Conservation (phyloP, 2,888 invertebrate species). For the Drosophila bunnanda region DNA sequence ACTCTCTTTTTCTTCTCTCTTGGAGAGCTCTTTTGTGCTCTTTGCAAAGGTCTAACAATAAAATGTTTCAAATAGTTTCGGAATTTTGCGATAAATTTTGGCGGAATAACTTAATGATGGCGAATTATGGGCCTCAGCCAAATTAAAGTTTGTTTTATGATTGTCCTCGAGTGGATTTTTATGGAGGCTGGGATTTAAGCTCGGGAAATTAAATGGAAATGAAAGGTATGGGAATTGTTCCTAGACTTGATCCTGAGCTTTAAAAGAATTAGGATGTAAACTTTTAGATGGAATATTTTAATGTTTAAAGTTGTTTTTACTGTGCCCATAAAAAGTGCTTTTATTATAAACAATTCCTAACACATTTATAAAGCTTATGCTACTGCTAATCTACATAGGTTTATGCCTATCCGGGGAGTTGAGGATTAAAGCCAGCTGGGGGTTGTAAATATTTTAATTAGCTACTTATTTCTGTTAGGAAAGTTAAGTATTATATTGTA, state of each 20-base stretch:
- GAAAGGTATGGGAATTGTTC: background rate
- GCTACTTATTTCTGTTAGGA: background rate
- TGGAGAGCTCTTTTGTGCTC: too few species aligned
- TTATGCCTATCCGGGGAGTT: background rate
- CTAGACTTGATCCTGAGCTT: background rate
- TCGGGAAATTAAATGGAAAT: slow-evolving; percentile 12
- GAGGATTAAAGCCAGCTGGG: background rate
- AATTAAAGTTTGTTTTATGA: slow-evolving; percentile 17
- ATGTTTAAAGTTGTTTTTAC: background rate
- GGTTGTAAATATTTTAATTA: background rate
- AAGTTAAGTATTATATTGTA: background rate
- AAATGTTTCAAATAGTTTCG: slow-evolving; percentile 37
- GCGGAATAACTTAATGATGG: slow-evolving; percentile 21
- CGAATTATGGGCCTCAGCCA: slow-evolving; percentile 17
- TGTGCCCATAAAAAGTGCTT: background rate
- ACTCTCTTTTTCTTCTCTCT: slow-evolving; percentile 22
- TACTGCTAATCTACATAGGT: background rate
- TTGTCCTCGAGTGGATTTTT: slow-evolving; percentile 14
- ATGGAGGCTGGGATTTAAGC: background rate
- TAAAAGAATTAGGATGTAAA: background rate
- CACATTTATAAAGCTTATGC: background rate
- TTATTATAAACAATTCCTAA: background rate
- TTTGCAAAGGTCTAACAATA: slow-evolving; percentile 8
- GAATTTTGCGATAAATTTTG: slow-evolving; percentile 33
- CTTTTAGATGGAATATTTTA: background rate